A percentile compares a stretch with the other conserved stretches of the same genome.
Evolutionary conservation across 2,113 vertebrate genomes (phyloP).

Genomic region (Phalacrocorax aristotelis): DNA sequence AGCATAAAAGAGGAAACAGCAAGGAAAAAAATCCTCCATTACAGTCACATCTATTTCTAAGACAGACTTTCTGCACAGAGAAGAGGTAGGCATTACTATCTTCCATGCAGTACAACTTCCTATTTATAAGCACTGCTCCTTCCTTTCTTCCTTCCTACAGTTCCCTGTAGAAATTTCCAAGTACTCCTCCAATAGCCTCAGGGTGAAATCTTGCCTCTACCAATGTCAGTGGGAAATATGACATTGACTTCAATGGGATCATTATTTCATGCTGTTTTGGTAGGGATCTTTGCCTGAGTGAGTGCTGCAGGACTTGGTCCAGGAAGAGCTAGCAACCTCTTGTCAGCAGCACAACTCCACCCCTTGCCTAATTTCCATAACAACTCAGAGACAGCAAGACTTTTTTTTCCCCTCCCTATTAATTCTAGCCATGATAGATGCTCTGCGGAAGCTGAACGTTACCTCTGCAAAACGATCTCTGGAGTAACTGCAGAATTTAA

Average conservation of each 20-base stretch:
- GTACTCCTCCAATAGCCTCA: not conserved
- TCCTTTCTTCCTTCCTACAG: not conserved
- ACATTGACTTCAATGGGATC: not conserved
- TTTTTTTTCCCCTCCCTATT: not conserved
- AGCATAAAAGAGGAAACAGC: not conserved
- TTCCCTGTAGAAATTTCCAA: not conserved
- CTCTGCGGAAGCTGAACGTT: not conserved
- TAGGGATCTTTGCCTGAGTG: not conserved
- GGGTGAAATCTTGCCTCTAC: not conserved
- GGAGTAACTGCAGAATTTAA: constrained; percentile 32
- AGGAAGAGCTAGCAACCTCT: not conserved
- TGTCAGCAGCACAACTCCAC: not conserved
- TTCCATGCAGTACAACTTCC: not conserved
- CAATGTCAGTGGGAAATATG: not conserved
- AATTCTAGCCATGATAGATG: not conserved
- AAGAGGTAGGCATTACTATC: not conserved
- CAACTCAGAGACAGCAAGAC: not conserved
- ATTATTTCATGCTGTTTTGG: not conserved
- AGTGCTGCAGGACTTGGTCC: not conserved
- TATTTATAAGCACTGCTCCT: not conserved
- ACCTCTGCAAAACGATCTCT: constrained; percentile 32
- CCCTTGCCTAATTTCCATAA: not conserved
- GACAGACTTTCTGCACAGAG: not conserved
- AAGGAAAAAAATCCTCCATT: not conserved
- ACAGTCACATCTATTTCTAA: not conserved